A percentile compares a stretch with the other conserved stretches of the same genome.
Conservation (phyloP, 2,113 vertebrate species). For the Dicaeum eximium region DNA sequence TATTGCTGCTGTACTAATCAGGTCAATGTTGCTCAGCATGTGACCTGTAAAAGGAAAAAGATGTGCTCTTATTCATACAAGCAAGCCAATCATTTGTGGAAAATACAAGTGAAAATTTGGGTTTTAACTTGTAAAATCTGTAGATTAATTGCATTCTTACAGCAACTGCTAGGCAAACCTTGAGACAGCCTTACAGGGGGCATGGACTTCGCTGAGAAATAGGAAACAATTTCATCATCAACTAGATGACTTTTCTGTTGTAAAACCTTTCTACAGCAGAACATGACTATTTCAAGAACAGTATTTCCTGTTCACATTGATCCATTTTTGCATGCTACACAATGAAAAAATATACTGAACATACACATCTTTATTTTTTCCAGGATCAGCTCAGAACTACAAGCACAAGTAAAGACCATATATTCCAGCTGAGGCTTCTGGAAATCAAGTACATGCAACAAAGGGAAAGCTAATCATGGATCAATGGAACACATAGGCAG, state of each 20-base stretch:
- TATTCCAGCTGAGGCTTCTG: not conserved
- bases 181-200: not conserved
- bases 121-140: not conserved
- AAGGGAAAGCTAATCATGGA: not conserved
- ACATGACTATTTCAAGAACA: not conserved
- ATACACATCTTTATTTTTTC: not conserved
- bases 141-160: not conserved
- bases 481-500: not conserved
- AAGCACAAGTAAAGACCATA: not conserved
- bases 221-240: not conserved
- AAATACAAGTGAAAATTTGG: not conserved
- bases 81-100: not conserved
- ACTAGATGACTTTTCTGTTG: not conserved
- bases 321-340: not conserved
- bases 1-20: not conserved
- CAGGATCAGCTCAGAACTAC: not conserved
- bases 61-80: not conserved
- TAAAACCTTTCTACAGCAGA: not conserved
- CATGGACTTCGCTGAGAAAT: not conserved
- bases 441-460: not conserved
- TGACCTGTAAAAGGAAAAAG: not conserved
- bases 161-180: not conserved
- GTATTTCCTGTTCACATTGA: not conserved
- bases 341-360: not conserved
- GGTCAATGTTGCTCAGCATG: not conserved